A percentile compares a stretch with the other conserved stretches of the same genome.
Evolutionary conservation across 37 sponge, comb jelly and placozoan genomes (phyloP).

Genomic region (Oopsacas minuta): DNA sequence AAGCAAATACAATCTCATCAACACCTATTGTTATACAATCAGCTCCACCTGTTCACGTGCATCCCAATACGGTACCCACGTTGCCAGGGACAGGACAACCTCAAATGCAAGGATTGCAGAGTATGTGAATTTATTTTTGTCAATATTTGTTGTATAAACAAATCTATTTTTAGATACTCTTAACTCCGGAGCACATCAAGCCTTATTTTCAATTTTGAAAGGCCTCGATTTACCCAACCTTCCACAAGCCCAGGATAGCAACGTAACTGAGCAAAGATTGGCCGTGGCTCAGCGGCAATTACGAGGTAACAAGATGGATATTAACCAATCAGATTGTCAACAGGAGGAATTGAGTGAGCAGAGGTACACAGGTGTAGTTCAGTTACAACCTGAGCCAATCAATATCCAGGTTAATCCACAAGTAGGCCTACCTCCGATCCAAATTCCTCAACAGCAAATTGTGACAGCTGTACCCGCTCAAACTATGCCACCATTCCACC

Average conservation of each 20-base stretch:
- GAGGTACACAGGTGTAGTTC: not conserved
- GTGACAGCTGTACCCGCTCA: not conserved
- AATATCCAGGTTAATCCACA: conserved; percentile 9
- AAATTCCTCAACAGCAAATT: not conserved
- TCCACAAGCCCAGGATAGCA: not conserved
- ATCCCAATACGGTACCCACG: not conserved
- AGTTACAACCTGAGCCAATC: conserved; percentile 3
- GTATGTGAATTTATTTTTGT: not conserved
- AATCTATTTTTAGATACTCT: not conserved
- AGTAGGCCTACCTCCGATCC: not conserved
- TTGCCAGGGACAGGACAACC: not conserved
- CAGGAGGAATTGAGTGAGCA: conserved; percentile 2
- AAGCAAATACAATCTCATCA: not conserved
- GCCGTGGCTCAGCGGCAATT: not conserved
- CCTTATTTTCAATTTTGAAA: not conserved
- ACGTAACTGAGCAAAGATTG: not conserved
- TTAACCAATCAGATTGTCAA: not conserved
- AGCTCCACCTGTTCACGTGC: not conserved
- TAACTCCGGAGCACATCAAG: not conserved
- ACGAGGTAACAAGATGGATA: not conserved
- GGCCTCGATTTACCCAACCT: conserved; percentile 8
- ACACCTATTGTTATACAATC: not conserved
- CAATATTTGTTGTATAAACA: not conserved
- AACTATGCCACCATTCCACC: not conserved
- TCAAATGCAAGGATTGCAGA: not conserved